A percentile compares a stretch with the other conserved stretches of the same genome.
These are phyloP conservation scores for Samia ricini DNA, from an alignment of 1,140 invertebrate species.

Conservation along the genomic window DNA sequence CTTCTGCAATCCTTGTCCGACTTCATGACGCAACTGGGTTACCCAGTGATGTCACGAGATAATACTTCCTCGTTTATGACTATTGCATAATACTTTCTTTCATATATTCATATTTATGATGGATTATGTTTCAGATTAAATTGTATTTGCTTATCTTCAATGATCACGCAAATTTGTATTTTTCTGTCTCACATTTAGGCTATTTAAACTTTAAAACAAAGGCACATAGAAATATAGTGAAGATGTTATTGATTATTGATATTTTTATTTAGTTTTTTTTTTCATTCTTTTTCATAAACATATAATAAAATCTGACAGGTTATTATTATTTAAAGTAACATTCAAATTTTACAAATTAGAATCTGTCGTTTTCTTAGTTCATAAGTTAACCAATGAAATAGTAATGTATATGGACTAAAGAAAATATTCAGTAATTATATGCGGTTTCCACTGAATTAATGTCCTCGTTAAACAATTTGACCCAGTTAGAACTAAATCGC, in stretches of 20 bases:
- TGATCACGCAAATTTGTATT: no score
- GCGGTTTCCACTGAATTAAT: not conserved
- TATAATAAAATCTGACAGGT: no score
- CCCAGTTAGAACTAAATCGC: not conserved
- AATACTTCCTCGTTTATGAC: conserved; percentile 12
- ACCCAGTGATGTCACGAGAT: conserved; percentile 14
- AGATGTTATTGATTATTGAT: no score
- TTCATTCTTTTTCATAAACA: no score
- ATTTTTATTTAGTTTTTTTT: no score
- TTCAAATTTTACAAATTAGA: not conserved
- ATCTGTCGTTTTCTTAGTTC: no score
- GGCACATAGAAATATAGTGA: no score
- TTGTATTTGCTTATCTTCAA: no score
- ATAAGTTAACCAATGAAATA: not conserved
- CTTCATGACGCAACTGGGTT: conserved; percentile 39
- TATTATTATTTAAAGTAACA: not conserved
- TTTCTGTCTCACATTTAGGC: no score
- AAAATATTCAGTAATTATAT: not conserved
- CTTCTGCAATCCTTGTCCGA: conserved; percentile 26
- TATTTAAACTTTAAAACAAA: no score
- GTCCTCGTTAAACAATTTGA: not conserved
- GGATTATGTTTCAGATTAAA: no score
- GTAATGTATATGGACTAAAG: not conserved
- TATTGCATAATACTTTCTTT: conserved; percentile 5
- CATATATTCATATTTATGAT: not conserved